Percentiles rank a stretch among this genome's conserved stretches.
phyloP scores from a whole-genome alignment of 2,888 invertebrate species.

The Archips xylosteana region DNA sequence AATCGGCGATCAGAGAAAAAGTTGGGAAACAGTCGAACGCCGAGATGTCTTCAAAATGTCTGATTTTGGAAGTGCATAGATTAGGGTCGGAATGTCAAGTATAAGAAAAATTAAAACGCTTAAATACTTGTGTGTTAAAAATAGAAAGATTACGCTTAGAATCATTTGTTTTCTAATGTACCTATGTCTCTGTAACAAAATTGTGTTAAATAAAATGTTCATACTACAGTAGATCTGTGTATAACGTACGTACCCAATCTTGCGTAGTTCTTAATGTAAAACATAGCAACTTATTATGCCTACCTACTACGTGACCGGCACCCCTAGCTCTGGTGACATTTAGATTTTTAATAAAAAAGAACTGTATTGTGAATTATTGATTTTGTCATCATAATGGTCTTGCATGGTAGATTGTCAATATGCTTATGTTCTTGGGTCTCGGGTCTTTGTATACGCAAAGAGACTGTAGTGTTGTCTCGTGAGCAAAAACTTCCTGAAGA shows the following conservation, averaged over 20 bases:
- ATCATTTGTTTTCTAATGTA: conserved; percentile 72
- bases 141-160: conserved; percentile 83
- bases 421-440: conserved; percentile 29
- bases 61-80: conserved; percentile 62
- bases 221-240: conserved; percentile 84
- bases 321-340: neutral
- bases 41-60: conserved; percentile 67
- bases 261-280: conserved; percentile 67
- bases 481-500: conserved; percentile 20
- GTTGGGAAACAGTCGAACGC: conserved; percentile 51
- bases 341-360: neutral
- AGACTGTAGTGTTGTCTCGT: conserved; percentile 25
- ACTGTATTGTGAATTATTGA: conserved; percentile 23
- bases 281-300: conserved; percentile 36
- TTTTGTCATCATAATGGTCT: conserved; percentile 27
- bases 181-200: conserved; percentile 75
- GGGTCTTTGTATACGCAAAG: conserved; percentile 25
- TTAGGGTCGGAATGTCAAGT: conserved; percentile 59
- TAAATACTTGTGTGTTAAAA: conserved; percentile 80
- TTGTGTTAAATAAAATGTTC: conserved; percentile 79
- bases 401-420: conserved; percentile 37
- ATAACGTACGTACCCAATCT: conserved; percentile 71
- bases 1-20: conserved; percentile 60
- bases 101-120: conserved; percentile 74
- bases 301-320: conserved; percentile 23